Evolutionary conservation across 2,113 vertebrate genomes (phyloP), one percentile per base, ranked within the genome.

Genomic region (Danionella cerebrum): DNA sequence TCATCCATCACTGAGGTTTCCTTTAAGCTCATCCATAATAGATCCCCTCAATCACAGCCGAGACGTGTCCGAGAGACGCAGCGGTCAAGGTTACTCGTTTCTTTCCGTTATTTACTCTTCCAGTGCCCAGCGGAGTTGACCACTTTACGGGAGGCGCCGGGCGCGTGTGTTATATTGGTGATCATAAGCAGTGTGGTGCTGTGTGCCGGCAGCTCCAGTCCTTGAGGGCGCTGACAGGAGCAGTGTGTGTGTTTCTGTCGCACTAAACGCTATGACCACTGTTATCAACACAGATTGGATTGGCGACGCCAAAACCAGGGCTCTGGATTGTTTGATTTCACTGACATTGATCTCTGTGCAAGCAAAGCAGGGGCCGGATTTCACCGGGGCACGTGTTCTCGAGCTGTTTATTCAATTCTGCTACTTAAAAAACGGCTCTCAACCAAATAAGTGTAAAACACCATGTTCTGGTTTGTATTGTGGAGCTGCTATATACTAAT

Each of bases 11-110:
- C 88, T 85, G 84, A 82, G 86, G 91, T 92, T 95, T 96, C 91
- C 93, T 94, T 95, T 95, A 95, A 94, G 93, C 94, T 96, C 91
- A 96, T 96, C 91, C 90, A 90, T 98, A 97, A 98, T 98, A 91
- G 93, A 93, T 90, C 90, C 92, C 90, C 94, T 98, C 95, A 96
- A 97, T 98, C 86, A 91, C 89, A 87, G 90, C 11, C 65, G 62
- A 62, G 55, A 65, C 42, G 38, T 6, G 31, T 60, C 57, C 57
- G 10, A 52, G 75, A 82, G 79, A 86, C 88, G 84, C 77, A 79
- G 82, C 80, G 91, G 92, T 94, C 94, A 98, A 97, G 95, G 94
- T 96, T 94, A 92, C 87, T 83, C 77, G 16, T 48, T 86, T 86
- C 85, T 88, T 86, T 82, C 88, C 86, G 86, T 91, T 94, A 93